Conservation (phyloP, 2,113 vertebrate genomes). For the Sapayoa aenigma region DNA sequence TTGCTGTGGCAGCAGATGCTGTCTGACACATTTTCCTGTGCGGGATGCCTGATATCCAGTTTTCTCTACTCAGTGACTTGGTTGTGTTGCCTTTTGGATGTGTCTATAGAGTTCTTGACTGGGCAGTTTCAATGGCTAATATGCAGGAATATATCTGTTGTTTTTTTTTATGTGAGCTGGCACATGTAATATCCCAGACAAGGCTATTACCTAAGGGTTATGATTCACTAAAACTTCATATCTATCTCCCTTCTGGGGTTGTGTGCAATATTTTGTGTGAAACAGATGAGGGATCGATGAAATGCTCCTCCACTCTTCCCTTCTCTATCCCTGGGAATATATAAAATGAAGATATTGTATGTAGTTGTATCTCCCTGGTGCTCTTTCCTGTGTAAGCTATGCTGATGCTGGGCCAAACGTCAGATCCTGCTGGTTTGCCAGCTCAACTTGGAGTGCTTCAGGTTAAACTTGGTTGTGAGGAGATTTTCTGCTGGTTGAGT, state of each 20-base stretch:
- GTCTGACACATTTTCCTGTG: background rate
- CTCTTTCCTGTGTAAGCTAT: background rate
- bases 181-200: background rate
- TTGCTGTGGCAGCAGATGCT: slow-evolving; percentile 1
- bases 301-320: background rate
- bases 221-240: background rate
- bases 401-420: background rate
- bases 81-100: background rate
- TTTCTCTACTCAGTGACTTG: background rate
- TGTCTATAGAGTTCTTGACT: background rate
- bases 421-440: background rate
- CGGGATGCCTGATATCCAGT: background rate
- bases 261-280: background rate
- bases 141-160: background rate
- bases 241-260: background rate
- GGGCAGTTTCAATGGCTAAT: fast-evolving
- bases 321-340: background rate
- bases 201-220: background rate
- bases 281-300: background rate
- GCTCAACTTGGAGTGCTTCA: background rate
- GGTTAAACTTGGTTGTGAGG: background rate
- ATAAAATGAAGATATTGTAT: background rate
- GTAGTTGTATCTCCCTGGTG: background rate
- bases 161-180: background rate
- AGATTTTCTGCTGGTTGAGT: background rate